Base-by-base conservation (phyloP, 2,888 invertebrate genomes). In the Erebia ligea region DNA sequence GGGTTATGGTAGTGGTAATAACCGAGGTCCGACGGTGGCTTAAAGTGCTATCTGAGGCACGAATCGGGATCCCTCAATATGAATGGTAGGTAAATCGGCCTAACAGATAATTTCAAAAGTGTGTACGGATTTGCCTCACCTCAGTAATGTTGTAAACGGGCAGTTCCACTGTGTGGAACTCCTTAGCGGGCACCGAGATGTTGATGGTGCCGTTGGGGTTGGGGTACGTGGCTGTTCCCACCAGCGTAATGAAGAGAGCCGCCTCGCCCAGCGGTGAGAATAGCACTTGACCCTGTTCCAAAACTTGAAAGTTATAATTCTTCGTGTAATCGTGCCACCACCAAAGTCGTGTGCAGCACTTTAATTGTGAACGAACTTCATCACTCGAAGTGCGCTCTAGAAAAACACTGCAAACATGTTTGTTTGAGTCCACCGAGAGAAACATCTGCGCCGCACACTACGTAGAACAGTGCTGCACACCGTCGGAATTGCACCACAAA, bases 241-340 rank as follows among this genome's bases (percentile, higher is more conserved):
- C 64, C 64, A 93, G 72, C 3, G 82, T 76, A 1, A 93, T 79
- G 59, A 88, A 87, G 40, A 93, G 76, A 1, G 89, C 90, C 68
- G 82, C 86, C 68, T 91, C 92, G 3, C 91, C 93, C n/a, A 93
- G 76, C 4, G 92, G 92, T 1, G 90, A 91, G 75, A 75, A 92
- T 64, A 92, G 71, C 1, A 91, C 82, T 84, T 91, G 88, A 72
- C 82, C 78, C 93, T 93, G 77, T 69, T 64, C 2, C 8, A 10
- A 52, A 54, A 54, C 19, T 54, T 9, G 3, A 9, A 17, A 9
- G 9, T 11, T 19, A 52, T 2, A 17, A 9, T 8, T 52, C 9
- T 6, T 8, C 25, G 4, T 61, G n/a, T 25, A 15, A 1, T 2
- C 1, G 45, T 45, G 34, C 34, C 6, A 34, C 25, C 25, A 25